Conservation (phyloP, 2,113 vertebrate genomes). For the Colius striatus region DNA sequence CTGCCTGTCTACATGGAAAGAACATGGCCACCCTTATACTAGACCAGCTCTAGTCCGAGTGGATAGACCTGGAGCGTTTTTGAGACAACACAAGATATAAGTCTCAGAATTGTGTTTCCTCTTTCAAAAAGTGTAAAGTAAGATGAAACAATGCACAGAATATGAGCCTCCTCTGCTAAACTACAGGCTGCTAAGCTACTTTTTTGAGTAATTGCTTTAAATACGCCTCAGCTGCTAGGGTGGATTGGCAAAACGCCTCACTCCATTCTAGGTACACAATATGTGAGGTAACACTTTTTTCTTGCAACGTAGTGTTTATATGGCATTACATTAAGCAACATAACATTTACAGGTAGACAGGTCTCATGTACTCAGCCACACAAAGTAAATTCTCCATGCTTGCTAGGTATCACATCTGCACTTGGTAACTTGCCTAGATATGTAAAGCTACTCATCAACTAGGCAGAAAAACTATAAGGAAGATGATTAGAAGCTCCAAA, state of each 20-base stretch:
- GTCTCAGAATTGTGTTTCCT: background rate
- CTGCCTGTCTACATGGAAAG: background rate
- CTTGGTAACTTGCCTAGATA: background rate
- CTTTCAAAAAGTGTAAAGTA: background rate
- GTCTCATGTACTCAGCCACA: background rate
- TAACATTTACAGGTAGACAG: background rate
- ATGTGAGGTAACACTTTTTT: background rate
- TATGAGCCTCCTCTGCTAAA: background rate
- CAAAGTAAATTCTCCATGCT: background rate
- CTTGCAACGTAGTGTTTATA: background rate
- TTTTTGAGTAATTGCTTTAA: background rate
- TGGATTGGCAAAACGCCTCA: background rate
- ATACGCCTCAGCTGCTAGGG: background rate
- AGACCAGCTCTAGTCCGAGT: background rate
- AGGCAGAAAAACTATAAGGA: background rate
- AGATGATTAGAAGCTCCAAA: background rate
- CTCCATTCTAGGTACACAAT: background rate
- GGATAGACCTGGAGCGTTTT: background rate
- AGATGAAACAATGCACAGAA: background rate
- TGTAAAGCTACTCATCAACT: background rate
- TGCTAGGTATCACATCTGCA: background rate
- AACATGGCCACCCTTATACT: background rate
- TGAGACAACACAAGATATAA: background rate
- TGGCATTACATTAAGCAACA: background rate
- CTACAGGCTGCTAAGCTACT: background rate